Base-by-base conservation (phyloP, 2,797 vertebrate species). In the Poecile montanus region DNA sequence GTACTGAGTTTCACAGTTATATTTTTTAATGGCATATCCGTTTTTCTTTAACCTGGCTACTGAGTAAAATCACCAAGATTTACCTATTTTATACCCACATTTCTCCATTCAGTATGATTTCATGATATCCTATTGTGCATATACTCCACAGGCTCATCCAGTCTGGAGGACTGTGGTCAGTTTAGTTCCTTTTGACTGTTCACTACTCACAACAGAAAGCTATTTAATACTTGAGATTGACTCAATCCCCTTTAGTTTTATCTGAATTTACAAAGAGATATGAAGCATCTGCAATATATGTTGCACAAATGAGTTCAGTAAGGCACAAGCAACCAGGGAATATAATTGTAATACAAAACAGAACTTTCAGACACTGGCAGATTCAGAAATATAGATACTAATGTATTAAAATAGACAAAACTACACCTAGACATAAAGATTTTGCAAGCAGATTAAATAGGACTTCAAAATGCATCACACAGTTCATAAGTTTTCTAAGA, bases 401-500 rank as follows among this genome's bases (percentile, higher is more conserved):
- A n/a, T 45, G 3, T 13, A 44, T 40, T 71, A 80, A 92, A 67
- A 63, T 16, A 30, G 7, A 40, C 10, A 51, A 51, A 71, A 26
- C 0, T 4, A 11, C n/a, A 34, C 3, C 22, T 4, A 29, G 8
- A 16, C 7, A 16, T 56, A 23, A 57, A 26, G 38, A 23, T 15
- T 68, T 25, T 79, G 8, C 7, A 79, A 42, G 10, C 13, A 77
- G 61, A 63, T 67, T 34, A 75, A 75, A 67, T 3, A 20, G 23
- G 10, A 57, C 21, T 75, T 56, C 16, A 20, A 74, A 91, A 61
- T 15, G 1, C 8, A 53, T 75, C 1, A 9, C 7, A 4, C 10
- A 30, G 2, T 45, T 88, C 21, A 47, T 51, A 42, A 34, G 1
- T 40, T 58, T 77, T 77, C 7, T 48, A 50, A 74, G 53, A 76